Base-by-base conservation (phyloP, 2,797 vertebrate species). In the Argyrosomus regius region DNA sequence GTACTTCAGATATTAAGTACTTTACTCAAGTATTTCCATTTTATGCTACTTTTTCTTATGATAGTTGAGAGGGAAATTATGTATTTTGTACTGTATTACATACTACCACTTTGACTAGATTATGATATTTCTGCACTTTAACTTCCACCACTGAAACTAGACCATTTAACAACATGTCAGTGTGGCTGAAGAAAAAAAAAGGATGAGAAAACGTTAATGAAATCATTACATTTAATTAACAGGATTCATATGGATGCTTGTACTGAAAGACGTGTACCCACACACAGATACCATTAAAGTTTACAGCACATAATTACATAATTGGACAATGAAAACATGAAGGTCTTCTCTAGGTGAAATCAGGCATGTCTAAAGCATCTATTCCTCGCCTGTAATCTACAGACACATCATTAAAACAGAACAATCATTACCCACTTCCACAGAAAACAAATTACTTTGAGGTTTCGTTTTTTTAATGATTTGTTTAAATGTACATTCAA, bases 341-440 rank as follows among this genome's bases (percentile, higher is more conserved):
- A 75, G 54, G 63, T 49, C 54, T 64, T 59, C 72, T 77, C 67
- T 52, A 66, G 50, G 81, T 87, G 41, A 80, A 92, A 83, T 91
- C 80, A 57, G 77, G 82, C 89, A 59, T 86, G 80, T 76, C 54
- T 64, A 56, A 69, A 80, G n/a, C 12, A 13, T 52, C 56, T 35
- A 28, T 22, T 63, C 24, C 50, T 39, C 61, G 62, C 8, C 46
- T 58, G 74, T 71, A 28, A 70, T 41, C 73, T 56, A 18, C 50
- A 78, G 59, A 80, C 68, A 56, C 75, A 85, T 88, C 91, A 89
- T 92, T 91, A 90, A 78, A 89, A 80, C 52, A 61, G 11, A 71
- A 83, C 54, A 65, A 67, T 12, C 45, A 81, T 71, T 39, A 6
- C 26, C 41, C 53, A 20, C 16, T 11, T 53, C 61, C 67, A 16